Base-by-base conservation (phyloP, 2,797 vertebrate species). In the Cynodonichthys magdalenae region DNA sequence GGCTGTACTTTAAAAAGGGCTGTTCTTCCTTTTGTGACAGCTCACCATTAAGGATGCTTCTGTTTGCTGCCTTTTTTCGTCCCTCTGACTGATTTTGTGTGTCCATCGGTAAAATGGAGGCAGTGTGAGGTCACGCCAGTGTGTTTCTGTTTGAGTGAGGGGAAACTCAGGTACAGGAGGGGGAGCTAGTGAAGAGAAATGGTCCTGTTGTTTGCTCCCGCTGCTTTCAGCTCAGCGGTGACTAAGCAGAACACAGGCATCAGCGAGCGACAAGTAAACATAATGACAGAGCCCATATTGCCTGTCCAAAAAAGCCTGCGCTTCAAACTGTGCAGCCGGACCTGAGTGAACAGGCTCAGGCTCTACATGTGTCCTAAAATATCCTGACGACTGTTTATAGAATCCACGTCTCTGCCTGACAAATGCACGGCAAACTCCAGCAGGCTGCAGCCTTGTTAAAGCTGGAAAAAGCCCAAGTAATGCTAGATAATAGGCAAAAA, bases 1-100 rank as follows among this genome's bases (percentile, higher is more conserved):
- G 89, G 87, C 86, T 68, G 52, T 27, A 60, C 81, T 90, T 80
- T 77, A 64, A 74, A 75, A 81, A 63, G 59, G 20, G 62, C 74
- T 60, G 31, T 34, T 60, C 63, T 28, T 65, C 42, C 75, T 77
- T 71, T 64, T 11, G 44, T 62, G 76, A 62, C 67, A 63, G 69
- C 41, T 56, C 1, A 19, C 81, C 67, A 80, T 84, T 80, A 86
- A 69, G 52, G 54, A 55, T 12, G 60, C 45, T 63, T 62, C 67
- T 73, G 58, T 79, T 31, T 67, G 69, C 71, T 51, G 59, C 31
- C 49, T 82, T 61, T 63, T 59, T 34, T 65, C 14, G 12, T 66
- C 36, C 45, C 50, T 66, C 51, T n/a, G 41, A 18, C 7, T 18
- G 41, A 29, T 17, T 49, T 6, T 31, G 55, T 74, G 59, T 47